A percentile compares a stretch with the other conserved stretches of the same genome.
These are phyloP conservation scores for Diachasma alloeum DNA, from an alignment of 1,140 invertebrate species.

Conservation along the genomic window DNA sequence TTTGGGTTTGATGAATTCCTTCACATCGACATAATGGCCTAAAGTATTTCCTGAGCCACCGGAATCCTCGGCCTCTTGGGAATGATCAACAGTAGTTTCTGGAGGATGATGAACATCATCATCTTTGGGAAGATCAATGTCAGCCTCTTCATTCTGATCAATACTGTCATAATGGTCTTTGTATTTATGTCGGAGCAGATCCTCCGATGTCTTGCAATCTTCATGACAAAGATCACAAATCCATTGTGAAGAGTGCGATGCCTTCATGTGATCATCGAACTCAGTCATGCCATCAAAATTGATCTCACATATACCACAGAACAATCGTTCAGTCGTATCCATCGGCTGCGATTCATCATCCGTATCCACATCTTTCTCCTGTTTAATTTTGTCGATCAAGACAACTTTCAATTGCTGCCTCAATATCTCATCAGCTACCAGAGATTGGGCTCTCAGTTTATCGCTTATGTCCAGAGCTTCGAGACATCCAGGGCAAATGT, in stretches of 20 bases:
- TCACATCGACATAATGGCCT: no score
- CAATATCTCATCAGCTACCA: slow-evolving; percentile 40
- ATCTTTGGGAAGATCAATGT: background rate
- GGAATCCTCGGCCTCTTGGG: no score
- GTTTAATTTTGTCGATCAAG: slow-evolving; percentile 22
- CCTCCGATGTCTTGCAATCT: slow-evolving; percentile 21
- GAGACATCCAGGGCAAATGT: slow-evolving; percentile 47
- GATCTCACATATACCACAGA: slow-evolving; percentile 40
- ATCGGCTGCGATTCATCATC: slow-evolving; percentile 24
- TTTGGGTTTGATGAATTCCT: no score
- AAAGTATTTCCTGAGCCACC: no score
- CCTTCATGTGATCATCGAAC: slow-evolving; percentile 42
- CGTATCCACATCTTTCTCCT: slow-evolving; percentile 15
- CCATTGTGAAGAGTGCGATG: slow-evolving; percentile 32
- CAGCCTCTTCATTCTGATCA: background rate
- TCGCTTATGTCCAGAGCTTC: slow-evolving; percentile 47
- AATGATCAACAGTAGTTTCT: no score
- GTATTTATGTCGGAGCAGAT: background rate
- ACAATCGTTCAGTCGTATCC: background rate
- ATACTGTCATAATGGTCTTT: background rate
- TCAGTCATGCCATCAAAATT: slow-evolving; percentile 36
- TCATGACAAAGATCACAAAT: slow-evolving; percentile 36
- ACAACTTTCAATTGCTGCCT: slow-evolving; percentile 24
- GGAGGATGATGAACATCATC: no score
- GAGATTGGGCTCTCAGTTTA: slow-evolving; percentile 38